Base-by-base conservation (phyloP, 2,888 invertebrate species). In the Copidosoma aretas region DNA sequence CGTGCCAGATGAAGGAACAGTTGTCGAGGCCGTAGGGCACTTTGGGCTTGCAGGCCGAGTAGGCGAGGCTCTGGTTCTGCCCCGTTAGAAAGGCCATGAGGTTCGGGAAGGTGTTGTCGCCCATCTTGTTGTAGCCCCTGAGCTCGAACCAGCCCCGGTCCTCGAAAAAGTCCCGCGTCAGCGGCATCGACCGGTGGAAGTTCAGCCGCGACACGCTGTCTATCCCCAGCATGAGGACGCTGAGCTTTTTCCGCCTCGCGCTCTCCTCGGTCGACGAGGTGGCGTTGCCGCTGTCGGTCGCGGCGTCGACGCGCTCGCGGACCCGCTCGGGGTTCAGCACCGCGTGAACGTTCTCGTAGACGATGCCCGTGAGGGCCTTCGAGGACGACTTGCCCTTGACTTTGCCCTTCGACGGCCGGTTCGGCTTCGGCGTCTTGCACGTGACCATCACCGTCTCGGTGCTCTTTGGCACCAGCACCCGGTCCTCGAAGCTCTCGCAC, bases 21-120 rank as follows among this genome's bases (percentile, higher is more conserved):
- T 88, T 86, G 76, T 95, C 93, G 61, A 91, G 79, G 46, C 88
- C 88, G 79, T 77, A 78, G 0, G 79, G 65, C 1, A 73, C 71
- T 39, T 85, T 87, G 17, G 88, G 87, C 39, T 86, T 82, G 73
- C 88, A 88, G 58, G 86, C 80, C 1, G 81, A 75, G 59, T 87
- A 85, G 17, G 89, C 84, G 19, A 85, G 76, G 0, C 80, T 75
- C 43, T 84, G 80, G 70, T 85, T 88, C 72, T 88, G 86, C 1
- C 95, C 96, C 0, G 92, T 90, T 17, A 93, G 85, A 56, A 92
- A 86, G 0, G 95, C 93, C 88, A 95, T 91, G 60, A 97, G 84
- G 83, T 97, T 97, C 0, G 96, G 94, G 79, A 93, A 94, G 0
- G 95, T 96, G 78, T 96, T 96, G 78, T 95, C 95, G 10, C 90